Percentiles rank a stretch among this genome's conserved stretches.
These are phyloP conservation scores for Caenorhabditis angaria DNA, from an alignment of 2,888 invertebrate species.

Conservation along the genomic window DNA sequence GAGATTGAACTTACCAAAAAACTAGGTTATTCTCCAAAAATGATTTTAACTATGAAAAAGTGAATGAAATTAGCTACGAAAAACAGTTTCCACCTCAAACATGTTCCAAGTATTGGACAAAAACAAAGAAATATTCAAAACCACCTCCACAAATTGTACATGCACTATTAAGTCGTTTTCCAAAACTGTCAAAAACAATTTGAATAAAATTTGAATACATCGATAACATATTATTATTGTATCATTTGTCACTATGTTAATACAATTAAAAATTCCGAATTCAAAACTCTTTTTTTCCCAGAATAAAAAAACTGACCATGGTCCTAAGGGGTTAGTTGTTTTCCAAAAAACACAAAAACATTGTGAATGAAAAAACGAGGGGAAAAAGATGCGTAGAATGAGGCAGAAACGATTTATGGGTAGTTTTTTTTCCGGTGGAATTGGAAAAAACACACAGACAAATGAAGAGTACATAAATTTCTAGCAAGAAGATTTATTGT, in stretches of 20 bases:
- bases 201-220: background rate
- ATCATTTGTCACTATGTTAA: background rate
- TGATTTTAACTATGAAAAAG: too few relatives aligned
- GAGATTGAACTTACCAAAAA: too few relatives aligned
- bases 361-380: background rate
- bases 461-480: too few relatives aligned
- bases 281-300: background rate
- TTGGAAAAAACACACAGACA: background rate
- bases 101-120: too few relatives aligned
- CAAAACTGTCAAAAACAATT: conserved; percentile 1
- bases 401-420: background rate
- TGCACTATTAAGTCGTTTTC: too few relatives aligned
- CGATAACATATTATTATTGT: background rate
- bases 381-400: background rate
- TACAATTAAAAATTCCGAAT: too few relatives aligned
- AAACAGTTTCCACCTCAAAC: too few relatives aligned
- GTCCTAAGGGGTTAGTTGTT: background rate
- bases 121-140: background rate
- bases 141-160: background rate
- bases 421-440: background rate
- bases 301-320: background rate
- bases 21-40: too few relatives aligned
- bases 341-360: too few relatives aligned
- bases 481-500: background rate
- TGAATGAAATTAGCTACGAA: too few relatives aligned